phyloP scores from a whole-genome alignment of 2,113 vertebrate species.

The Tamias sibiricus region DNA sequence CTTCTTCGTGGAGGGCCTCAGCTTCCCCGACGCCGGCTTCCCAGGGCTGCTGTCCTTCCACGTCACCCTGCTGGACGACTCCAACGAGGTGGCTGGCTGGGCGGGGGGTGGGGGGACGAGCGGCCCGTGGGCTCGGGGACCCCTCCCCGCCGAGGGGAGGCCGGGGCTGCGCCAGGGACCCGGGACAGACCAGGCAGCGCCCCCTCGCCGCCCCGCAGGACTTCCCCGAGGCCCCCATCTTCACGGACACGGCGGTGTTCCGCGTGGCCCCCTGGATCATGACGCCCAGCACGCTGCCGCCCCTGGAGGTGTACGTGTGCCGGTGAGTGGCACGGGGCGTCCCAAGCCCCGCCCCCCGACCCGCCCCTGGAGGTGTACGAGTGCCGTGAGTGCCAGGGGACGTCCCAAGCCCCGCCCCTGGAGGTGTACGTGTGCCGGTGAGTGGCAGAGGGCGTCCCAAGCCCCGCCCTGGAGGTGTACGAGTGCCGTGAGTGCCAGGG shows the following conservation, averaged over 20 bases:
- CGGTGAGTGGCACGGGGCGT: too few species aligned
- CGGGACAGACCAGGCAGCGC: too few species aligned
- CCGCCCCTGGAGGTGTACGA: too few species aligned
- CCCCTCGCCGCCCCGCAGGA: conserved; percentile 75
- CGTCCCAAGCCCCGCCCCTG: too few species aligned
- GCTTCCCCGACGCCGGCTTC: conserved; percentile 91
- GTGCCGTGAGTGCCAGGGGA: too few species aligned
- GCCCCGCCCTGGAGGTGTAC: too few species aligned
- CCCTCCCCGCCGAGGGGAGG: background rate
- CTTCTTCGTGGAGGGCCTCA: conserved; percentile 93
- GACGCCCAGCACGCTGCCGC: conserved; percentile 93
- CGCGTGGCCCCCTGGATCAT: conserved; percentile 95
- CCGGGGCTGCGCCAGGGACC: too few species aligned
- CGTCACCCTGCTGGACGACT: conserved; percentile 90
- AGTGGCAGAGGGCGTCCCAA: too few species aligned
- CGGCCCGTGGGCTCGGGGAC: too few species aligned
- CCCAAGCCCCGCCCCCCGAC: too few species aligned
- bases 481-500: too few species aligned
- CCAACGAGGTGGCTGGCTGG: conserved; percentile 81
- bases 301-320: conserved; percentile 93
- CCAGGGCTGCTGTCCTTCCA: conserved; percentile 90
- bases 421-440: too few species aligned
- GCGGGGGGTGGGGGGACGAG: fast-evolving
- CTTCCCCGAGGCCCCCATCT: conserved; percentile 90
- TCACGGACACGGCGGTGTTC: conserved; percentile 93